Base-by-base conservation (phyloP, 2,113 vertebrate species). In the Tragelaphus buxtoni region DNA sequence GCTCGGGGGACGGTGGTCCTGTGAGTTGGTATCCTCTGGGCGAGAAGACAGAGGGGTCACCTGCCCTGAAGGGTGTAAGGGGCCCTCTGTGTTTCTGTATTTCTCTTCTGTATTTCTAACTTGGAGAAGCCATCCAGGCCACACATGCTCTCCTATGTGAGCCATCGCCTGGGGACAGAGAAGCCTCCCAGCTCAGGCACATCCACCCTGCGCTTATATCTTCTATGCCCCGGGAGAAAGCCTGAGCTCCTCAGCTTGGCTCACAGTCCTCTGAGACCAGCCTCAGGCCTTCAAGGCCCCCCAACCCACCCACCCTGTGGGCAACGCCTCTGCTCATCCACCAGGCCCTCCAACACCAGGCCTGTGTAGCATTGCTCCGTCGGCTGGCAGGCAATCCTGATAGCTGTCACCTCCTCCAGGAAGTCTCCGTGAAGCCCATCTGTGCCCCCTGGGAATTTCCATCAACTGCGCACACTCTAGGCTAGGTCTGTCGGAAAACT, bases 11-110 rank as follows among this genome's bases (percentile, higher is more conserved):
- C 95, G 98, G 74, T 98, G 96, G 96, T 99, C 98, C 98, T 99
- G 98, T 87, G 98, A 72, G 90, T 60, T 98, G 96, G 97, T 92
- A 93, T 99, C 98, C 98, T 99, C 99, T 99, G 88, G 51, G 42
- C 1, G 96, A 95, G 58, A 98, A 97, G 32, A 35, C 47, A 85
- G 42, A 80, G 88, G 92, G 87, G 80, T 95, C 56, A 95, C 47
- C 13, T 51, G 12, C 24, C 63, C 88, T 77, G 69, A 49, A 63
- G 60, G 51, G 30, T 1, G 3, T 2, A 7, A 88, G 61, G 60
- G 65, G 9, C 20, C 82, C 32, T 53, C 93, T 1, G 18, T 69
- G 16, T 20, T 69, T 20, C n/a, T 69, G 65, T 22, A 35, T 72
- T 9, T 4, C 7, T 9, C 8, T 11, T 24, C 16, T 0, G 0